Conservation (phyloP, 1,140 invertebrate species). For the Tetramorium alpestre region DNA sequence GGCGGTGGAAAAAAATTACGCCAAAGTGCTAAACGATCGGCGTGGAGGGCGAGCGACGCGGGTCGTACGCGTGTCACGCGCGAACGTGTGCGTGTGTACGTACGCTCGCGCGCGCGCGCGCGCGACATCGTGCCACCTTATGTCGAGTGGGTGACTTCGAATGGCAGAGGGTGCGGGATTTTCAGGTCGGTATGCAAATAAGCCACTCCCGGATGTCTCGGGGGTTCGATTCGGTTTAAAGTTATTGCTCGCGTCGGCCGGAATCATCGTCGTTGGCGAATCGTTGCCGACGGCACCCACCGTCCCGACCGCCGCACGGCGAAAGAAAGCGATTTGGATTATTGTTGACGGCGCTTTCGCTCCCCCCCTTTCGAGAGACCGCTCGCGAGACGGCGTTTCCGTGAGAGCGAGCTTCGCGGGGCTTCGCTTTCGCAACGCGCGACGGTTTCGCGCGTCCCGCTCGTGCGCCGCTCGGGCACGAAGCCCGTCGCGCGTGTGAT, state of each 20-base stretch:
- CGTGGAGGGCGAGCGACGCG: constrained; percentile 58
- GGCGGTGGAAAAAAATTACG: constrained; percentile 79
- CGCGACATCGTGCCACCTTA: constrained; percentile 70
- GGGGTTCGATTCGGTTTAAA: constrained; percentile 83
- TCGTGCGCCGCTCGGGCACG: constrained; percentile 2
- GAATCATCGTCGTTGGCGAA: constrained; percentile 74
- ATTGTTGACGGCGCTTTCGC: constrained; percentile 9
- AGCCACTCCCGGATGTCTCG: constrained; percentile 82
- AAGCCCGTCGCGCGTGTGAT: constrained; percentile 35
- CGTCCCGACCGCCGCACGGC: neutral
- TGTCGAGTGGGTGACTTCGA: constrained; percentile 79
- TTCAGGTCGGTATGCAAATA: constrained; percentile 84
- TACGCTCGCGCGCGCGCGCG: neutral
- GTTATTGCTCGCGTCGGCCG: constrained; percentile 76
- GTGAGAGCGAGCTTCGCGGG: neutral
- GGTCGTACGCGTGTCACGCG: constrained; percentile 49
- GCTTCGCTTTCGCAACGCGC: neutral
- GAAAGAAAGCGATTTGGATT: constrained; percentile 47
- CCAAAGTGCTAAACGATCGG: constrained; percentile 82
- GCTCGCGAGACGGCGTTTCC: neutral
- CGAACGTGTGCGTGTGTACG: neutral
- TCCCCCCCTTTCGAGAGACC: neutral
- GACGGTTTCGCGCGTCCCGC: neutral
- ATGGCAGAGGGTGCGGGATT: constrained; percentile 81
- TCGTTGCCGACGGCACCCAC: constrained; percentile 63